These are phyloP conservation scores for Pelodytes ibericus DNA, from an alignment of 2,797 vertebrate species.

Conservation along the genomic window DNA sequence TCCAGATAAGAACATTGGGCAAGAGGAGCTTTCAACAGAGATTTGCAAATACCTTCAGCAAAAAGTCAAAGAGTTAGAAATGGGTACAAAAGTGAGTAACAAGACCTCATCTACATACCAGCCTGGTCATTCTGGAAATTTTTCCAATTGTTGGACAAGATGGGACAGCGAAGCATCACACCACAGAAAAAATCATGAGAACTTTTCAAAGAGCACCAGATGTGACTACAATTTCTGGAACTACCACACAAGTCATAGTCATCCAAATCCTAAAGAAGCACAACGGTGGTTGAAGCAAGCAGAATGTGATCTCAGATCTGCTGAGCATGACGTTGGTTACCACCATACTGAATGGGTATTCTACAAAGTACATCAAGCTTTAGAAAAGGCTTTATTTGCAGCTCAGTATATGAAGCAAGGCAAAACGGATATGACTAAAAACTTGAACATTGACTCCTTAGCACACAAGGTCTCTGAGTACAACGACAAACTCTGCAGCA, in stretches of 20 bases:
- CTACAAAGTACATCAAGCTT: constrained; percentile 79
- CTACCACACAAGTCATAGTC: constrained; percentile 58
- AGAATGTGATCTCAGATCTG: constrained; percentile 75
- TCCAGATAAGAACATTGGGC: constrained; percentile 78
- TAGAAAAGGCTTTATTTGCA: constrained; percentile 78
- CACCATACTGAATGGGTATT: constrained; percentile 78
- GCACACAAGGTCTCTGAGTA: constrained; percentile 63
- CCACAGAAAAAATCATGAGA: constrained; percentile 66
- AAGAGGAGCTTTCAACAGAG: constrained; percentile 63
- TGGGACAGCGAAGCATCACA: constrained; percentile 75
- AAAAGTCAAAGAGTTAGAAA: constrained; percentile 63
- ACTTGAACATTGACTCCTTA: constrained; percentile 62
- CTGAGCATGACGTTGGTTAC: constrained; percentile 61
- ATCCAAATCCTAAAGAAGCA: constrained; percentile 66
- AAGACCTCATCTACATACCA: neutral
- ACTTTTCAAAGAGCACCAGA: constrained; percentile 55
- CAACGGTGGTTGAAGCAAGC: constrained; percentile 78
- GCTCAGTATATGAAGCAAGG: constrained; percentile 68
- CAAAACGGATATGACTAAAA: neutral
- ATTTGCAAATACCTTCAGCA: constrained; percentile 74
- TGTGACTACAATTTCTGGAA: constrained; percentile 73
- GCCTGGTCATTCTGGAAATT: neutral
- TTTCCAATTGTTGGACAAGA: constrained; percentile 59
- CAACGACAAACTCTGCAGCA: constrained; percentile 57
- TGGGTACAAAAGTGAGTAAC: constrained; percentile 38